Conservation (phyloP, 2,113 vertebrate genomes). For the Crotalus tigris region DNA sequence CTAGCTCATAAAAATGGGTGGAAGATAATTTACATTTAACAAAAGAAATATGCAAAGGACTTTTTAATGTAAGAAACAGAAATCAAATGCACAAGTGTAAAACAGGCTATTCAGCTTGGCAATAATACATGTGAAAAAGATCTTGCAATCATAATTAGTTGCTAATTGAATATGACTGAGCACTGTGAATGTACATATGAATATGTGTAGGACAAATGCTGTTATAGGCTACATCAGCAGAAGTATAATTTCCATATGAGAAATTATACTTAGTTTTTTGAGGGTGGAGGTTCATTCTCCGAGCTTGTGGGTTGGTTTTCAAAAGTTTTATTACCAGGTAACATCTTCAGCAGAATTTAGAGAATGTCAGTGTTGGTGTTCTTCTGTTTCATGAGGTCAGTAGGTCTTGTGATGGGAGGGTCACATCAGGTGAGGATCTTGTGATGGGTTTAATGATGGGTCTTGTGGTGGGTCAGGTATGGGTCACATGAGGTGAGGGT, state of each 20-base stretch:
- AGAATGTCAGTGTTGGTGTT: no score
- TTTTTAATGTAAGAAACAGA: neutral
- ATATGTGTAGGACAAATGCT: neutral
- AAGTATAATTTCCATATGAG: neutral
- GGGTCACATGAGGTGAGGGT: no score
- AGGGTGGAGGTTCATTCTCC: no score
- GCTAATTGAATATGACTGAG: neutral
- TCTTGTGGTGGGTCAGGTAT: no score
- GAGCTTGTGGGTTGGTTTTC: no score
- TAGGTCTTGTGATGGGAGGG: no score
- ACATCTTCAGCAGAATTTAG: no score
- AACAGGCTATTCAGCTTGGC: neutral
- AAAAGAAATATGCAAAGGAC: neutral
- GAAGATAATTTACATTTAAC: neutral
- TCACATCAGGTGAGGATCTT: no score
- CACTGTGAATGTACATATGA: neutral
- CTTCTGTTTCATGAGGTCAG: no score
- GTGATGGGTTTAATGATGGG: no score
- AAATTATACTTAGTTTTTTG: neutral
- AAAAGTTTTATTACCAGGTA: no score
- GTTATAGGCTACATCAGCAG: neutral
- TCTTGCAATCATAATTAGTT: neutral
- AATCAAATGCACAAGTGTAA: neutral
- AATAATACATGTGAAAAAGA: neutral
- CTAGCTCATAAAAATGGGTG: neutral